Base-by-base conservation (phyloP, 2,888 invertebrate species). In the Meiosimyza platycephala region DNA sequence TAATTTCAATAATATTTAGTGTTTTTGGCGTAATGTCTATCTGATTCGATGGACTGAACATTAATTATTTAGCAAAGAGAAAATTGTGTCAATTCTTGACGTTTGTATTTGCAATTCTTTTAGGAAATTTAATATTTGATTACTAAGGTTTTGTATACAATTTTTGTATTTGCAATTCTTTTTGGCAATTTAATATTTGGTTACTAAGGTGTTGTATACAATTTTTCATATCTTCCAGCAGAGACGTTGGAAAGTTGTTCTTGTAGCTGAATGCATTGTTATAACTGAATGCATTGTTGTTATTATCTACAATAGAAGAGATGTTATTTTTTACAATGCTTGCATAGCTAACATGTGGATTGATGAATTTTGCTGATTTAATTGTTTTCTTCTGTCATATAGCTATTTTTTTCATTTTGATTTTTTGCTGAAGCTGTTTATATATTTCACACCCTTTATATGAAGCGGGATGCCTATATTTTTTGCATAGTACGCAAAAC, bases 71-170 rank as follows among this genome's bases (percentile, higher is more conserved):
- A 69, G n/a, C 11, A 54, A 11, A 1, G n/a, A 70, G 15, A 72
- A 72, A 65, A 68, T 60, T 47, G 63, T 68, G 50, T 72, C 65
- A 9, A 72, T 72, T 59, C 68, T 57, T n/a, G 68, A 63, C 48
- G 57, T 22, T 71, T 74, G 67, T 33, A 70, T 6, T 47, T 73
- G 55, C 6, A 71, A 48, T 48, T 74, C 69, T 69, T 74, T 74
- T 54, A 60, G 67, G 1, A 72, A 33, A 54, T 62, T 74, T 60
- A 62, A 50, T 50, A 72, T 33, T 62, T 74, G 74, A 50, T 66
- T 72, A n/a, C 66, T 57, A 16, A 72, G 51, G 48, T 63, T 74
- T 22, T 70, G 48, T 18, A 74, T 66, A 2, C 70, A 65, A 0
- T n/a, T n/a, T n/a, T n/a, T n/a, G n/a, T n/a, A n/a, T n/a, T n/a